Evolutionary conservation across 2,888 invertebrate genomes (phyloP), one percentile per base, ranked within the genome.

Genomic region (Polia nebulosa): DNA sequence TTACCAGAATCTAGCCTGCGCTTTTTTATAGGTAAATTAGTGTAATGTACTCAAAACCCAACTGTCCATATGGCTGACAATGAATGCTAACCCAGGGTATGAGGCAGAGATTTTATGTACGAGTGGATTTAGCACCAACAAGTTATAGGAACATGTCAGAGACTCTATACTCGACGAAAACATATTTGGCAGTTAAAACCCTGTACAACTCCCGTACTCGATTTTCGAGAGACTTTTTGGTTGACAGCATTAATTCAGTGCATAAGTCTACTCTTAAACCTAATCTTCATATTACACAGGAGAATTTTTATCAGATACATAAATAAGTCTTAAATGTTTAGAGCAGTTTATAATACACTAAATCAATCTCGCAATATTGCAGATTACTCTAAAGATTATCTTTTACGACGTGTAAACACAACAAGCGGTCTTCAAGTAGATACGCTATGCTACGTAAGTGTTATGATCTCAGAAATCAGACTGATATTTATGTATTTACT

Each of bases 61-160:
- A 25, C 71, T 64, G 70, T 94, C 95, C 95, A 92, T 95, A 94
- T 89, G 89, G 86, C 91, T 84, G 73, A 88, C 81, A 87, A 92
- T 64, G 51, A 27, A 62, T 84, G 85, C 88, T 80, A 90, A 88
- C 90, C 89, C 95, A 95, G 95, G 95, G 93, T 49, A 77, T 84
- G 72, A 82, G 92, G 92, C 76, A 83, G 93, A 93, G 84, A 85
- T 82, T 77, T 91, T 44, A 80, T 95, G 60, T 95, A 83, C 95
- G 95, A 95, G 95, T 94, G 80, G 77, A 94, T 95, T 94, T 95
- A 95, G 95, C 95, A 95, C 95, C 94, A 91, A 91, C 89, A 88
- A 87, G 91, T 89, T 88, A 94, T 66, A 51, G 22, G 51, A 90
- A 86, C 87, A 82, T 85, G 87, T 87, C 89, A 89, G 95, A 94